Conservation (phyloP, 2,113 vertebrate genomes). For the Paradisaea rubra region DNA sequence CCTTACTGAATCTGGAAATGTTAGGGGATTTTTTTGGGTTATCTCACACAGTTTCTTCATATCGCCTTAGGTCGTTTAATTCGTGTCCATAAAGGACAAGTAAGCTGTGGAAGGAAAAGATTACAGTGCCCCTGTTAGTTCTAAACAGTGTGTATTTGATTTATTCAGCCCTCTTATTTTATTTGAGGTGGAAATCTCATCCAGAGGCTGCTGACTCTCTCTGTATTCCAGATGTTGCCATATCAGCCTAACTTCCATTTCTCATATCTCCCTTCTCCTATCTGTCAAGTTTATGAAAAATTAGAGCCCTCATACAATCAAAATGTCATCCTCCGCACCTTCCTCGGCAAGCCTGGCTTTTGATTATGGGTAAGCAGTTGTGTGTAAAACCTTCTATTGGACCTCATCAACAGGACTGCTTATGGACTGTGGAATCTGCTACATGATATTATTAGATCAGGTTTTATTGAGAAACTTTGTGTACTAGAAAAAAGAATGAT, state of each 20-base stretch:
- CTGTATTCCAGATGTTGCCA: constrained; percentile 52
- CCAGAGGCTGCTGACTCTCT: constrained; percentile 12
- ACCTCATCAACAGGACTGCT: not conserved
- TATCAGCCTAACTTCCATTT: constrained; percentile 37
- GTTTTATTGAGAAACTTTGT: constrained; percentile 7
- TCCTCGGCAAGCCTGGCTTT: constrained; percentile 35
- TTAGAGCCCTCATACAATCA: constrained; percentile 53
- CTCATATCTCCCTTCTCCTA: constrained; percentile 57
- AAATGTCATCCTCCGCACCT: constrained; percentile 61
- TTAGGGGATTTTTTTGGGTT: constrained; percentile 37
- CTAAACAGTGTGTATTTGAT: constrained; percentile 39
- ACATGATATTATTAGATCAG: constrained; percentile 23
- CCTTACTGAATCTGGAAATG: constrained; percentile 47
- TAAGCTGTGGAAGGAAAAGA: constrained; percentile 16
- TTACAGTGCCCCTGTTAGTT: not conserved
- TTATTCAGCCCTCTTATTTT: constrained; percentile 58
- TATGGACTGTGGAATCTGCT: not conserved
- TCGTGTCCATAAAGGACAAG: constrained; percentile 25
- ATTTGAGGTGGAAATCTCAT: constrained; percentile 53
- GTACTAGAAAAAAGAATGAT: not conserved
- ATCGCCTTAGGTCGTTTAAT: constrained; percentile 32
- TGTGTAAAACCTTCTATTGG: constrained; percentile 57
- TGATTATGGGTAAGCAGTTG: constrained; percentile 43
- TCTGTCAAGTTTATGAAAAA: constrained; percentile 67
- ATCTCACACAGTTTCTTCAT: constrained; percentile 42